A percentile compares a stretch with the other conserved stretches of the same genome.
Evolutionary conservation across 2,797 vertebrate genomes (phyloP).

Genomic region (Forpus xanthops): DNA sequence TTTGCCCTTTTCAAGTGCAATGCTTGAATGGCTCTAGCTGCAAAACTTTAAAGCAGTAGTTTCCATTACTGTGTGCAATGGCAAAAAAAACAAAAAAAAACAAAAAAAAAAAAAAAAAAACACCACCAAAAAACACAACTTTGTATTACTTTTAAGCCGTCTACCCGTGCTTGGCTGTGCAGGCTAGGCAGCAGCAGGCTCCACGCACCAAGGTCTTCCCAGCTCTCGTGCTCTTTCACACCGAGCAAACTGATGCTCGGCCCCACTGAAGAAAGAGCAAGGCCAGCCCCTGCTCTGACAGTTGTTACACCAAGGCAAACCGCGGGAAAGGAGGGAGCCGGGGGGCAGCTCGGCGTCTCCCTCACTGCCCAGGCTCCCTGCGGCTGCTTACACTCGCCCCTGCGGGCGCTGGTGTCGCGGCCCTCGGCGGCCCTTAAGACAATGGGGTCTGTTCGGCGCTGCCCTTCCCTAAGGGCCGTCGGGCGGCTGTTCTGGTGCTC

Average conservation of each 20-base stretch:
- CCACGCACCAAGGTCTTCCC: fast-evolving
- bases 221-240: fast-evolving
- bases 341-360: fast-evolving
- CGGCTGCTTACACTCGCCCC: neutral
- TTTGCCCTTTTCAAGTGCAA: neutral
- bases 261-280: fast-evolving
- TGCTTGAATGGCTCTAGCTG: neutral
- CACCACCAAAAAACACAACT: neutral
- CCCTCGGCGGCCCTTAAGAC: neutral
- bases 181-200: fast-evolving
- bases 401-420: fast-evolving
- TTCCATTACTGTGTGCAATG: fast-evolving
- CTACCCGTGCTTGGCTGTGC: too few relatives aligned
- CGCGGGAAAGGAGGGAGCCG: neutral
- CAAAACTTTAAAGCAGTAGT: neutral
- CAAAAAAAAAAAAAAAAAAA: neutral
- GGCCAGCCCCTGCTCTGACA: neutral
- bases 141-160: neutral
- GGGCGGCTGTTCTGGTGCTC: neutral
- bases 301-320: fast-evolving
- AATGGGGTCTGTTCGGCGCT: fast-evolving
- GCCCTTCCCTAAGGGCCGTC: fast-evolving
- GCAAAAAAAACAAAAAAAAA: neutral
- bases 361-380: neutral
- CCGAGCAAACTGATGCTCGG: neutral